phyloP scores from a whole-genome alignment of 1,140 invertebrate genomes.

The Steinernema feltiae region DNA sequence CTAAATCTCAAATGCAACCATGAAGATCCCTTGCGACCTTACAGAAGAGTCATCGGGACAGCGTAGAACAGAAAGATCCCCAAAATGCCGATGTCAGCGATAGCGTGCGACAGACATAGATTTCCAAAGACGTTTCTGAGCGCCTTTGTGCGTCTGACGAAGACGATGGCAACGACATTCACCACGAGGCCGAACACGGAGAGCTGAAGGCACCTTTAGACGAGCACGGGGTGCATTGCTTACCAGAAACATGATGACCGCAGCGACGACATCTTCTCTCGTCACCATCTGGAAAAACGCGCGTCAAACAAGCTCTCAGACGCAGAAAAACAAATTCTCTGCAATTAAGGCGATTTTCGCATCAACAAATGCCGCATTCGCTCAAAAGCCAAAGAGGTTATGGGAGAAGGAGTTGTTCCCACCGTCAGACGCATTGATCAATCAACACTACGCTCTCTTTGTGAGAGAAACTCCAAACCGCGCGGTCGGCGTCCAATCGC shows the following conservation, averaged over 20 bases:
- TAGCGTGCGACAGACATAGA: background rate
- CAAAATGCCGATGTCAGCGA: background rate
- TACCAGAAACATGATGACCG: background rate
- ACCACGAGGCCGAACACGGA: background rate
- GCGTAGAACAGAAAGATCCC: background rate
- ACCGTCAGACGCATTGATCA: too few species aligned
- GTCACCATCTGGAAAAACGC: background rate
- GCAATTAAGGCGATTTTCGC: too few species aligned
- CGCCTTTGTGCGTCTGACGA: background rate
- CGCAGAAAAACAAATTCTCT: too few species aligned
- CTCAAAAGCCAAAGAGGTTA: too few species aligned
- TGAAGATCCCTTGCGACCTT: background rate
- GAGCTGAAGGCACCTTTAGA: background rate
- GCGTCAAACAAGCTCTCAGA: too few species aligned
- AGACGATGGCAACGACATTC: background rate
- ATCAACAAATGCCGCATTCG: too few species aligned
- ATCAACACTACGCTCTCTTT: too few species aligned
- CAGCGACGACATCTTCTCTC: background rate
- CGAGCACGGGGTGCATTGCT: background rate
- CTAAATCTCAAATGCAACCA: too few species aligned
- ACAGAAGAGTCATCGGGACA: background rate
- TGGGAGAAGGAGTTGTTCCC: too few species aligned
- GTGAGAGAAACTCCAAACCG: too few species aligned
- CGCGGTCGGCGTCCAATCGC: too few species aligned
- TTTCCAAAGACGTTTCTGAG: background rate